phyloP scores from a whole-genome alignment of 1,140 invertebrate genomes.

The Papilio xuthus region DNA sequence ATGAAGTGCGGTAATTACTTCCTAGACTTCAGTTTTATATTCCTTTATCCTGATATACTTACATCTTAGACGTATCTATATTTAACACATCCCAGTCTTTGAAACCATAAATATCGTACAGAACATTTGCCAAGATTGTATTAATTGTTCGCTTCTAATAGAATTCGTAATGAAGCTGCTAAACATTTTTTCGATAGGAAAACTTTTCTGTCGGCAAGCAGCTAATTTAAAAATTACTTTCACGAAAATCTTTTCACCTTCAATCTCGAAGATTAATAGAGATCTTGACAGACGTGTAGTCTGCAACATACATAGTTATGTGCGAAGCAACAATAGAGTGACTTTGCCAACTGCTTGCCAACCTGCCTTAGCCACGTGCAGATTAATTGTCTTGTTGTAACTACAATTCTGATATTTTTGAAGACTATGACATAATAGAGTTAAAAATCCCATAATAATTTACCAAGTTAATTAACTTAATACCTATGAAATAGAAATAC shows the following conservation, averaged over 20 bases:
- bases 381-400: conserved; percentile 59
- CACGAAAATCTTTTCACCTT: conserved; percentile 50
- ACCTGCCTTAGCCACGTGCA: conserved; percentile 52
- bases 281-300: conserved; percentile 69
- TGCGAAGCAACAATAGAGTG: conserved; percentile 43
- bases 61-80: background rate
- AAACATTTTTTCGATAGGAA: background rate
- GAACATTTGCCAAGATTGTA: conserved; percentile 7
- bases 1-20: too few species aligned
- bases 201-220: conserved; percentile 37
- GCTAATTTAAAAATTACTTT: conserved; percentile 42
- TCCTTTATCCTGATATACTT: background rate
- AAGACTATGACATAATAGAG: background rate
- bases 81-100: background rate
- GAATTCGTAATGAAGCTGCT: background rate
- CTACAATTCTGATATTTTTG: conserved; percentile 28
- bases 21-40: background rate
- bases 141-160: conserved; percentile 22
- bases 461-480: too few species aligned
- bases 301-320: conserved; percentile 53
- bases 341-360: conserved; percentile 51
- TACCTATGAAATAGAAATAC: too few species aligned
- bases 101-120: background rate
- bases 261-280: conserved; percentile 68
- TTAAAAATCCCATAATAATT: background rate